These are phyloP conservation scores for Molorchus minor DNA, from an alignment of 2,888 invertebrate genomes.

Conservation along the genomic window DNA sequence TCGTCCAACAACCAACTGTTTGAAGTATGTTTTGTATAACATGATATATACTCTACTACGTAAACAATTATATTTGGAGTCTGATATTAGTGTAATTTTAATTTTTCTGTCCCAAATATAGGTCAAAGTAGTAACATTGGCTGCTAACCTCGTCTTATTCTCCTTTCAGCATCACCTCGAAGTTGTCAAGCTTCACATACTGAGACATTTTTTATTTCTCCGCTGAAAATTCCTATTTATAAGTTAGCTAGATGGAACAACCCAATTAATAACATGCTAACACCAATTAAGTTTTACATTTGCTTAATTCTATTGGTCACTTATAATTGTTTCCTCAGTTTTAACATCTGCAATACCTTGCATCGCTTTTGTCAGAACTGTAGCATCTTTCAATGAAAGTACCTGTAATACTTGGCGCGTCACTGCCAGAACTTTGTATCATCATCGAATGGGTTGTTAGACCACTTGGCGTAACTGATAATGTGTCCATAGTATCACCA, in stretches of 20 bases:
- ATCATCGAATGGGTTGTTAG: constrained; percentile 79
- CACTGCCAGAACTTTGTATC: constrained; percentile 75
- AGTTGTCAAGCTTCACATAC: too few species aligned
- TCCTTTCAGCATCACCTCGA: too few species aligned
- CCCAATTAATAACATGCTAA: constrained; percentile 19
- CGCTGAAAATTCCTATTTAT: too few species aligned
- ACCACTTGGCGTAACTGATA: constrained; percentile 77
- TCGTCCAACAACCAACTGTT: too few species aligned
- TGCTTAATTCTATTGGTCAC: constrained; percentile 59
- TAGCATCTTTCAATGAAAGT: constrained; percentile 85
- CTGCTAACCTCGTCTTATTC: too few species aligned
- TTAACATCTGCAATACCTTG: constrained; percentile 75
- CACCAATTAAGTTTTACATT: constrained; percentile 27
- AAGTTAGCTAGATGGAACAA: constrained; percentile 23
- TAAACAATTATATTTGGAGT: too few species aligned
- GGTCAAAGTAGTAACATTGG: too few species aligned
- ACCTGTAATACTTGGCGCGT: constrained; percentile 85
- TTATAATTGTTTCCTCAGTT: constrained; percentile 72
- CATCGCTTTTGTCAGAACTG: constrained; percentile 83
- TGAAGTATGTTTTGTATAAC: too few species aligned
- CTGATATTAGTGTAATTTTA: too few species aligned
- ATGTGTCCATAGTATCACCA: constrained; percentile 76
- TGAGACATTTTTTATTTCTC: too few species aligned
- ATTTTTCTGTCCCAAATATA: too few species aligned
- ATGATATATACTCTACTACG: too few species aligned